Conservation (phyloP, 2,113 vertebrate genomes). For the Elephas maximus region DNA sequence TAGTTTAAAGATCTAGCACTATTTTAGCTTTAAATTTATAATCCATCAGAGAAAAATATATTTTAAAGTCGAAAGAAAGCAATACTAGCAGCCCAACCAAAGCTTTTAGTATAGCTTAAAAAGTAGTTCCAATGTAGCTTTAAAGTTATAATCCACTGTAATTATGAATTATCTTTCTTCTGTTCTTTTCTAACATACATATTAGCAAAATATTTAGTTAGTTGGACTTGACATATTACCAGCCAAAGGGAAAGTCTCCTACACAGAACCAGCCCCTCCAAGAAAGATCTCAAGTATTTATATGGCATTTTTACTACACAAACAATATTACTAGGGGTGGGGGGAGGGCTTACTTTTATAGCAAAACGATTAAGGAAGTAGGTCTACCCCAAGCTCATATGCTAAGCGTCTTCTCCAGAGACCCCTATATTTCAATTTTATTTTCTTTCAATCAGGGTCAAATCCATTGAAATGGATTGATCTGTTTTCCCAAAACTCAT, state of each 20-base stretch:
- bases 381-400: neutral
- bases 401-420: neutral
- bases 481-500: neutral
- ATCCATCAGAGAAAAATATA: neutral
- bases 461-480: neutral
- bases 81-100: neutral
- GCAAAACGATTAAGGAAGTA: neutral
- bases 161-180: neutral
- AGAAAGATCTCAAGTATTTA: neutral
- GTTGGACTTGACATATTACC: neutral
- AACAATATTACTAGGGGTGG: neutral
- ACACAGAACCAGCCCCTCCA: neutral
- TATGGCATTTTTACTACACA: neutral
- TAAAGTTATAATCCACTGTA: neutral
- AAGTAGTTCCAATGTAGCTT: neutral
- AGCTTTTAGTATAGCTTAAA: neutral
- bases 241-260: neutral
- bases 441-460: constrained; percentile 7
- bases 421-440: neutral
- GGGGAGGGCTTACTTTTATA: neutral
- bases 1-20: neutral
- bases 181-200: neutral
- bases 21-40: neutral
- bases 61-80: neutral
- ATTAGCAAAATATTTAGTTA: neutral